These are phyloP conservation scores for Smittia aterrima DNA, from an alignment of 2,888 invertebrate species.

Conservation along the genomic window DNA sequence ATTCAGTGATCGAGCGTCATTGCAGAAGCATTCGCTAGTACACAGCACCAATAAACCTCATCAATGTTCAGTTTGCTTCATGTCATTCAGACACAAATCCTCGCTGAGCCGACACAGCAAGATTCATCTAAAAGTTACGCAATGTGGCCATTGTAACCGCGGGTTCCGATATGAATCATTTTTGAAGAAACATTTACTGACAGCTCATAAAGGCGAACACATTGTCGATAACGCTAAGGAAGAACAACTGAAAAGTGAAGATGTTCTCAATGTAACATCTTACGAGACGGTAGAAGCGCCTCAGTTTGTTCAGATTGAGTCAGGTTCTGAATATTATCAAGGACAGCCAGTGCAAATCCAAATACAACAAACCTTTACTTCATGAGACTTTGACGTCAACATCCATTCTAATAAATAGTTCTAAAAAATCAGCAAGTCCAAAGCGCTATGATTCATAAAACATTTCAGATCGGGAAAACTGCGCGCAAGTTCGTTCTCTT, in stretches of 20 bases:
- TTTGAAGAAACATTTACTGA: constrained; percentile 27
- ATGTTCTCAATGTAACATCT: background rate
- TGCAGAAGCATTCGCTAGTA: constrained; percentile 27
- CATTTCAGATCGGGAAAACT: no score
- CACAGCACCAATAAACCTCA: constrained; percentile 29
- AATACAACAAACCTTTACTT: no score
- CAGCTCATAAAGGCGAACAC: constrained; percentile 16
- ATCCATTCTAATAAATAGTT: no score
- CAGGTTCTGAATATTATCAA: no score
- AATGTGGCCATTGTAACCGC: constrained; percentile 18
- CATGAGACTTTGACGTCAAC: no score
- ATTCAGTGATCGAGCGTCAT: constrained; percentile 16
- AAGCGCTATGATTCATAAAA: no score
- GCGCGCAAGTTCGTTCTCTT: background rate
- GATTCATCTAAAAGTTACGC: constrained; percentile 22
- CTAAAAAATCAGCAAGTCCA: no score
- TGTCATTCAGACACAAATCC: constrained; percentile 33
- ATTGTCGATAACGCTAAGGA: background rate
- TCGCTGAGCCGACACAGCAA: constrained; percentile 22
- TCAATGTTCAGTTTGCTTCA: constrained; percentile 29
- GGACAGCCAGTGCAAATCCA: no score
- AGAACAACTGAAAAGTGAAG: background rate
- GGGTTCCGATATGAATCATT: constrained; percentile 32
- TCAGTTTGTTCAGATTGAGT: constrained; percentile 11
- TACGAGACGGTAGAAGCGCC: background rate